phyloP scores from a whole-genome alignment of 1,140 invertebrate species.

The Pogonomyrmex californicus region DNA sequence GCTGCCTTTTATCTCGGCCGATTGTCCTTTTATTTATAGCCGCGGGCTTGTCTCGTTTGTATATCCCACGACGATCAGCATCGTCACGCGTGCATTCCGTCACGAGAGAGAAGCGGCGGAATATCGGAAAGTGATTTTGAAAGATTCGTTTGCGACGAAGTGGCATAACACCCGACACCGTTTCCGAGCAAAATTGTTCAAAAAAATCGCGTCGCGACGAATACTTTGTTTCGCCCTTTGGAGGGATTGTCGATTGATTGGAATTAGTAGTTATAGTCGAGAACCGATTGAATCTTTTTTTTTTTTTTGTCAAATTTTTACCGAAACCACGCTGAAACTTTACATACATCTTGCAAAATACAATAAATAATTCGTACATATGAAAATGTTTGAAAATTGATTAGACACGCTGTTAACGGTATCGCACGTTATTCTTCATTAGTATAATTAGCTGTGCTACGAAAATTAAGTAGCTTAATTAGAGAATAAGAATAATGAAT shows the following conservation, averaged over 20 bases:
- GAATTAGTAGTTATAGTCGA: background rate
- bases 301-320: too few relatives aligned
- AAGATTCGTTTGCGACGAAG: constrained; percentile 53
- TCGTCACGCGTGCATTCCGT: constrained; percentile 47
- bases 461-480: constrained; percentile 8
- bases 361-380: background rate
- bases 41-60: constrained; percentile 43
- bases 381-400: constrained; percentile 11
- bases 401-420: constrained; percentile 25
- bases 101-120: constrained; percentile 2
- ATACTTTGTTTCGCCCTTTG: constrained; percentile 20
- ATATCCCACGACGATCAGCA: constrained; percentile 44
- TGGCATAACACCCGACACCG: background rate
- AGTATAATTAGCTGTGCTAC: constrained; percentile 15
- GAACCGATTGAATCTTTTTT: background rate
- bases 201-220: constrained; percentile 20
- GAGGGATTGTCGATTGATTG: background rate
- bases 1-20: constrained; percentile 51
- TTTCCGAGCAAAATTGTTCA: constrained; percentile 11
- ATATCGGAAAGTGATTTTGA: constrained; percentile 64
- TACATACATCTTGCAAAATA: background rate
- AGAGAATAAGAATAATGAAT: constrained; percentile 15
- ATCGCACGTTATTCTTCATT: background rate
- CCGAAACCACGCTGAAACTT: background rate
- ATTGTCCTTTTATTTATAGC: constrained; percentile 71